These are phyloP conservation scores for Trichogramma pretiosum DNA, from an alignment of 1,140 invertebrate genomes.

Conservation along the genomic window DNA sequence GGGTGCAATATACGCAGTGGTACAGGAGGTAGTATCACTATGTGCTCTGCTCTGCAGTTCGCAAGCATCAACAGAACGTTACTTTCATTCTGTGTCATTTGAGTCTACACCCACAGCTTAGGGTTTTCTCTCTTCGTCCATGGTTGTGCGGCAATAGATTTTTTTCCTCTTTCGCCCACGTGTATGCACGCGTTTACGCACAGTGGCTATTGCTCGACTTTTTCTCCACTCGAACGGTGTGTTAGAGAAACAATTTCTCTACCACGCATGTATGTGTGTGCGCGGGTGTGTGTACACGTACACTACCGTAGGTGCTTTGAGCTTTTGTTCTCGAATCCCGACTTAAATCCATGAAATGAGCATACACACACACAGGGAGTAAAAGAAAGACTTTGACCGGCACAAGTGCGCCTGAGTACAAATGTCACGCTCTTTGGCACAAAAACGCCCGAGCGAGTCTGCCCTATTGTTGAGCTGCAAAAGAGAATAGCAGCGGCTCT, in stretches of 20 bases:
- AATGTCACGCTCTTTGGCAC: too few relatives aligned
- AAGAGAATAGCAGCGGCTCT: too few relatives aligned
- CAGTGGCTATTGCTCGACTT: too few relatives aligned
- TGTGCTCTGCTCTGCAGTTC: too few relatives aligned
- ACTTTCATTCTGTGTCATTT: conserved; percentile 49
- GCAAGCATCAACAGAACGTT: conserved; percentile 33
- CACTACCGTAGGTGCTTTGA: neutral
- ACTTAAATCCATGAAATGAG: conserved; percentile 18
- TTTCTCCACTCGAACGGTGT: neutral
- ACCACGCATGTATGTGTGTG: neutral
- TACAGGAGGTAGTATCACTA: too few relatives aligned
- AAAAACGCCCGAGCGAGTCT: too few relatives aligned
- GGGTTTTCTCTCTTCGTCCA: conserved; percentile 8
- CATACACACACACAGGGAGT: neutral
- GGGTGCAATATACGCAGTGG: conserved; percentile 23
- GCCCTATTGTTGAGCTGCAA: too few relatives aligned
- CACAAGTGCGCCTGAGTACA: too few relatives aligned
- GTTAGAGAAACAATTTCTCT: too few relatives aligned
- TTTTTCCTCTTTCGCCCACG: too few relatives aligned
- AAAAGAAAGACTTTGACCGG: too few relatives aligned
- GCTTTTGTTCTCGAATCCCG: conserved; percentile 15
- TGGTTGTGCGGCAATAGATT: conserved; percentile 38
- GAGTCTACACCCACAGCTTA: conserved; percentile 32
- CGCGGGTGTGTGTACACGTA: neutral
- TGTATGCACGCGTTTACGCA: too few relatives aligned